Conservation (phyloP, 1,140 invertebrate genomes). For the Cheumatopsyche charites region DNA sequence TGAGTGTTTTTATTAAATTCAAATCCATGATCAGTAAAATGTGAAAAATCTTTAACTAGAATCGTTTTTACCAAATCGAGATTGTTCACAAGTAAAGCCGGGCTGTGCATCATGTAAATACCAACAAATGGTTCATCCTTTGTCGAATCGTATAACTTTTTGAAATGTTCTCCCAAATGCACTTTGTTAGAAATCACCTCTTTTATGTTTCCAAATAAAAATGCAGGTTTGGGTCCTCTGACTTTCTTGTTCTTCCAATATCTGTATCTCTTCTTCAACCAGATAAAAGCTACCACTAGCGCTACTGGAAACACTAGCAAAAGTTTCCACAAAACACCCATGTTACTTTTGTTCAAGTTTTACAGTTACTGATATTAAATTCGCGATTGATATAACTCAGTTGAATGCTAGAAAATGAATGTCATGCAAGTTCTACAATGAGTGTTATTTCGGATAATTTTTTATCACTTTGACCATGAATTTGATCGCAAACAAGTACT, state of each 20-base stretch:
- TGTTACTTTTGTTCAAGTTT: too few species aligned
- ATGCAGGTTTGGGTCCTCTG: constrained; percentile 20
- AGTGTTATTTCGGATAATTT: too few species aligned
- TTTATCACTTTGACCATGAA: too few species aligned
- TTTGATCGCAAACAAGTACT: too few species aligned
- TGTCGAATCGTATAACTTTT: constrained; percentile 39
- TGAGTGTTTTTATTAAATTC: constrained; percentile 58
- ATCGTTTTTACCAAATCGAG: constrained; percentile 66
- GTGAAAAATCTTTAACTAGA: constrained; percentile 64
- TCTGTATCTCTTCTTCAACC: constrained; percentile 2
- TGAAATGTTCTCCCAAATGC: constrained; percentile 34
- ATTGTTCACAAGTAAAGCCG: constrained; percentile 62
- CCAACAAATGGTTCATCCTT: constrained; percentile 50
- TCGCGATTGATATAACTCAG: too few species aligned
- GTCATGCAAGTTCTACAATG: too few species aligned
- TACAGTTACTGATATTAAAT: too few species aligned
- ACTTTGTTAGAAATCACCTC: background rate
- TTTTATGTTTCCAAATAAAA: constrained; percentile 16
- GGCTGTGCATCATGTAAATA: constrained; percentile 54
- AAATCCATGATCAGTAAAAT: constrained; percentile 60
- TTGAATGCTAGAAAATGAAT: too few species aligned
- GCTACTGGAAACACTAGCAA: too few species aligned
- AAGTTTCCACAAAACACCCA: too few species aligned
- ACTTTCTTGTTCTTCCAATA: constrained; percentile 30
- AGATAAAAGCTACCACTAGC: too few species aligned